Base-by-base conservation (phyloP, 2,888 invertebrate genomes). In the Dyspetes luteomarginatus region DNA sequence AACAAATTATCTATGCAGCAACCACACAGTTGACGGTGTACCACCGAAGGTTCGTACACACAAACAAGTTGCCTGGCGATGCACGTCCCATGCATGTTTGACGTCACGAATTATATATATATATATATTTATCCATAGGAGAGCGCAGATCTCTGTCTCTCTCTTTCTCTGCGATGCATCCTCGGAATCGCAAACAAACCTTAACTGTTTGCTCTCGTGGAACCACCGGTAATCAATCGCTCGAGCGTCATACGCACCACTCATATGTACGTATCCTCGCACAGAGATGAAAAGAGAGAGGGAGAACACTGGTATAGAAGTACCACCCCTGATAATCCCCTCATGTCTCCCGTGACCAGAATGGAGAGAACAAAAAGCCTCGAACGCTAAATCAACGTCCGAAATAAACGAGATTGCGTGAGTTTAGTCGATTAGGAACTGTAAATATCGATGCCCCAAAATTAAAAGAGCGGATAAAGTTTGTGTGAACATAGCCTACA, bases 211-310 rank as follows among this genome's bases (percentile, higher is more conserved):
- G 62, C 72, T 64, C 52, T 72, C 58, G 65, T 58, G 69, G 41
- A 71, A 79, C 56, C 41, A 65, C 58, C 48, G 72, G 62, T 76
- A 72, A 81, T 72, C 72, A 76, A 81, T 76, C 62, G 80, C 43
- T 36, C 30, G 56, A 45, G 58, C 30, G 52, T 60, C 60, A 50
- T 67, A 56, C 12, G 12, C 45, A 9, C 28, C 58, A 7, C 56
- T 41, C 45, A 56, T 26, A 55, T 12, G n/a, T 2, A 12, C 15
- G 43, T 58, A 48, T 12, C 15, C 24, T 36, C 26, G 50, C 19
- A 28, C 9, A 36, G 36, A 36, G 9, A 30, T n/a, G n/a, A n/a
- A n/a, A n/a, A n/a, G n/a, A n/a, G n/a, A n/a, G n/a, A n/a, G n/a
- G n/a, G n/a, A n/a, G 12, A 19, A 12, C 48, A 19, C 36, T 3